Evolutionary conservation across 2,113 vertebrate species (phyloP), one percentile per base, ranked within the genome.

Genomic region (Sebastes fasciatus): DNA sequence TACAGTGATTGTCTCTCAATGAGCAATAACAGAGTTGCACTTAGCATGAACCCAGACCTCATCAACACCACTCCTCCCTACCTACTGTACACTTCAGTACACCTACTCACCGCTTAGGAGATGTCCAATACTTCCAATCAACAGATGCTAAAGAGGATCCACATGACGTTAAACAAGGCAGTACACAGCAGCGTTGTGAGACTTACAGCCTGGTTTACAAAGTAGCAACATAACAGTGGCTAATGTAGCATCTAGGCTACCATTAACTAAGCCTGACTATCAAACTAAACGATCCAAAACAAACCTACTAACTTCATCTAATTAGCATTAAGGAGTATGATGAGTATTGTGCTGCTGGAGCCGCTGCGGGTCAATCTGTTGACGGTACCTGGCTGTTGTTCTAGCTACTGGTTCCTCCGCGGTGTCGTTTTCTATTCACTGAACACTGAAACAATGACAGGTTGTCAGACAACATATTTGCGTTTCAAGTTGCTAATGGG

Each of bases 361-460:
- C 8, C 1, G 26, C 43, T 57, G 52, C 5, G 42, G 2, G 6
- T 57, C 68, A 45, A 82, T 70, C 66, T 62, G 63, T 72, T 67
- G 40, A 73, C 21, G 26, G 86, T 91, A 94, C 92, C 91, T 93
- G 89, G 63, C 43, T 51, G 84, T 85, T 84, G 67, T 77, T 86
- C 21, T 82, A 79, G 89, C 88, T 87, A 83, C 13, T 68, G 34
- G 68, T 82, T 84, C 16, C 19, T 83, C 84, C 51, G 26, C 74
- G 78, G 23, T 12, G 73, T 73, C 63, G 80, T 70, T 79, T 69
- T 74, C 21, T 84, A 8, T 21, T 64, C 6, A n/a, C 6, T 74
- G 46, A 17, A 72, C 21, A 40, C 40, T 13, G 54, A 62, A 69
- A 79, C 40, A 40, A 6, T 10, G 46, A 54, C 13, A 43, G 21